These are phyloP conservation scores for Drosophila falleni DNA, from an alignment of 2,888 invertebrate species.

Conservation along the genomic window DNA sequence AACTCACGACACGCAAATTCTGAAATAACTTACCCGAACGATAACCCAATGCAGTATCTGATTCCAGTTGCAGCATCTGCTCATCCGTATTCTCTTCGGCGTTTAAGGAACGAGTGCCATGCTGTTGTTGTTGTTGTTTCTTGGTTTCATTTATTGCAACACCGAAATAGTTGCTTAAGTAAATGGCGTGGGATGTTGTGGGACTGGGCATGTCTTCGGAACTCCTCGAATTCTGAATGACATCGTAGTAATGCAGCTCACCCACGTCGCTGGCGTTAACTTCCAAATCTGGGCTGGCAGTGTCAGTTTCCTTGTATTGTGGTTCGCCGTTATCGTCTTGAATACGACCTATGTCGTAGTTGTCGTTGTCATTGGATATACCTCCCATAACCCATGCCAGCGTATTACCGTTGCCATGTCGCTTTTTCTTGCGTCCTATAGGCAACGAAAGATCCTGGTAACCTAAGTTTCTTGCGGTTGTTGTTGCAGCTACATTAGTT, in stretches of 20 bases:
- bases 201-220: slow-evolving; percentile 6
- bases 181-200: slow-evolving; percentile 51
- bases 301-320: not conserved
- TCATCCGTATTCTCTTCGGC: slow-evolving; percentile 37
- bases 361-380: slow-evolving; percentile 30
- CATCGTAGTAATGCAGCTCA: slow-evolving; percentile 61
- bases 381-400: slow-evolving; percentile 11
- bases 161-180: slow-evolving; percentile 41
- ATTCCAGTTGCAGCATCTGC: slow-evolving; percentile 33
- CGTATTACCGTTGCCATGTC: slow-evolving; percentile 36
- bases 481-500: not conserved
- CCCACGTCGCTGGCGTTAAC: slow-evolving; percentile 45
- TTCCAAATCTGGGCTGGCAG: slow-evolving; percentile 6
- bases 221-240: slow-evolving; percentile 1
- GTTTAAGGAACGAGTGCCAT: not conserved
- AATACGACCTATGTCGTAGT: slow-evolving; percentile 30
- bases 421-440: slow-evolving; percentile 50
- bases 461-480: slow-evolving; percentile 13
- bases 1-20: slow-evolving; percentile 30
- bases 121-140: slow-evolving; percentile 5
- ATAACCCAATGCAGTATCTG: slow-evolving; percentile 48
- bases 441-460: slow-evolving; percentile 17
- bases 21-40: slow-evolving; percentile 48
- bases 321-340: slow-evolving; percentile 32
- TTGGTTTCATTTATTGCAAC: slow-evolving; percentile 28